Evolutionary conservation across 2,113 vertebrate genomes (phyloP).

Genomic region (Salvelinus alpinus): DNA sequence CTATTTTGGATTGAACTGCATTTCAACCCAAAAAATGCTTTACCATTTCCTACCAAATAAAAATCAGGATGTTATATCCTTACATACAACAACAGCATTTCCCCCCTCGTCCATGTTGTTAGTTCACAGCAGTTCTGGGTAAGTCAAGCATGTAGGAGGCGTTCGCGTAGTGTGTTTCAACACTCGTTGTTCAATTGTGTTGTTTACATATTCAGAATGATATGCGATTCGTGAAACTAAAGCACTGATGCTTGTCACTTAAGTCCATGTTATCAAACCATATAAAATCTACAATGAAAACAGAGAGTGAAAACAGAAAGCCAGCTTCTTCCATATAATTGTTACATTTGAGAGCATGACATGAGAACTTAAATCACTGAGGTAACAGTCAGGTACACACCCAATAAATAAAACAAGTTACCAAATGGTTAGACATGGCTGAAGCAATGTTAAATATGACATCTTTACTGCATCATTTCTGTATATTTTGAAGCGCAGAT

Average conservation of each 20-base stretch:
- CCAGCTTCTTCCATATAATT: too few relatives aligned
- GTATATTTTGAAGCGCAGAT: slow-evolving; percentile 23
- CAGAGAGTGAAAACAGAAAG: too few relatives aligned
- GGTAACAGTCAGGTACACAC: too few relatives aligned
- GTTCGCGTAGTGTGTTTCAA: too few relatives aligned
- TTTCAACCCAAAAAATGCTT: neutral
- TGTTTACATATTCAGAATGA: neutral
- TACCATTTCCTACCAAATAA: neutral
- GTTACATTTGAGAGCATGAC: too few relatives aligned
- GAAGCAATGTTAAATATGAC: too few relatives aligned
- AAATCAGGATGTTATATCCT: neutral
- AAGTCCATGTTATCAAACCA: neutral
- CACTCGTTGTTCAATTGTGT: neutral
- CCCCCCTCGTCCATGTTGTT: neutral
- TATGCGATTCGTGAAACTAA: neutral
- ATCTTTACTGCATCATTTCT: neutral
- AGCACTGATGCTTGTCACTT: too few relatives aligned
- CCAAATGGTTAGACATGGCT: too few relatives aligned
- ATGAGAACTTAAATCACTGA: too few relatives aligned
- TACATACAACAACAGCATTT: neutral
- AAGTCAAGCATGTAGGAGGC: neutral
- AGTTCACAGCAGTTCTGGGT: neutral
- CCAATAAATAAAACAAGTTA: too few relatives aligned
- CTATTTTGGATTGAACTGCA: neutral
- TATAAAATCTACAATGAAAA: neutral